Evolutionary conservation across 2,113 vertebrate species (phyloP).

Genomic region (Stictonetta naevosa): DNA sequence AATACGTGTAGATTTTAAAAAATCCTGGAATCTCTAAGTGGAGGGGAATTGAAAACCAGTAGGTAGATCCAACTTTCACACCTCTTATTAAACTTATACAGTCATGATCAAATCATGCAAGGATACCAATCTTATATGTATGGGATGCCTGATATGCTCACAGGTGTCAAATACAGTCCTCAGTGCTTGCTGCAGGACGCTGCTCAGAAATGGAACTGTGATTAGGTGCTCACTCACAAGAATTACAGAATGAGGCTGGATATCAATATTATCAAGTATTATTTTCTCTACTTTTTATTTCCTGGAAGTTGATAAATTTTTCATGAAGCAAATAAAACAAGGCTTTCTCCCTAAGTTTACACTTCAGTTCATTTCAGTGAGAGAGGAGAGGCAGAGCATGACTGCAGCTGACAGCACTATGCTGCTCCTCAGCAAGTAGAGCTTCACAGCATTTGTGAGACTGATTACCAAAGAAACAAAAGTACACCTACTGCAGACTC

Average conservation of each 20-base stretch:
- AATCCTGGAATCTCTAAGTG: neutral
- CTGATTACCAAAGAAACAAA: neutral
- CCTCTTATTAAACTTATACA: neutral
- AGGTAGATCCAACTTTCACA: neutral
- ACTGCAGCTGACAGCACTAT: neutral
- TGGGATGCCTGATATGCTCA: neutral
- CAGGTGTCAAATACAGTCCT: neutral
- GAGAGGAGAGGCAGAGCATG: neutral
- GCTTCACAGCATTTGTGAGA: neutral
- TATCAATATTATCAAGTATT: neutral
- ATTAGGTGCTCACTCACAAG: neutral
- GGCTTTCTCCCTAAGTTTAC: neutral
- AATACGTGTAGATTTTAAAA: neutral
- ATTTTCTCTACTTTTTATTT: neutral
- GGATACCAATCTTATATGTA: neutral
- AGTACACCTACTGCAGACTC: neutral
- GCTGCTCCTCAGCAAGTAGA: neutral
- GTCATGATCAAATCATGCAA: neutral
- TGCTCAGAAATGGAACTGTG: fast-evolving
- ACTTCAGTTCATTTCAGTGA: neutral
- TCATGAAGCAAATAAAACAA: neutral
- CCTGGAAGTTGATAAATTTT: neutral
- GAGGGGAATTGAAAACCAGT: neutral
- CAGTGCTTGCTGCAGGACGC: neutral
- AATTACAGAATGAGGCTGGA: neutral